Evolutionary conservation across 2,113 vertebrate genomes (phyloP), one percentile per base, ranked within the genome.

Genomic region (Anhinga rufa): DNA sequence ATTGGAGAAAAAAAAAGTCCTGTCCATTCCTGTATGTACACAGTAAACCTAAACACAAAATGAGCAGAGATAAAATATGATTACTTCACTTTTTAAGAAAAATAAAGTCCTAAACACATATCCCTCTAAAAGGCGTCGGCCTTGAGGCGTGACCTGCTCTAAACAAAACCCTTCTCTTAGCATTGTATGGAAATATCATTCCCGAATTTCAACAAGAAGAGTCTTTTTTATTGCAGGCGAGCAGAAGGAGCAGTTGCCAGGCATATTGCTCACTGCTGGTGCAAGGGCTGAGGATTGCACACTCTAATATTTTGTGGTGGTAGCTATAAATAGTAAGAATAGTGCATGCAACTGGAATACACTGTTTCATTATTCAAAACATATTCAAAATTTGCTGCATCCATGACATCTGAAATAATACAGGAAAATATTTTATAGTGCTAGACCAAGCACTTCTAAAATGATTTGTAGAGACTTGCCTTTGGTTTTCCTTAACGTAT

Each of bases 201-300:
- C 81, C 60, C 88, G 88, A 84, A 94, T 97, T 94, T 90, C 94
- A 83, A 12, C 92, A 82, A 55, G 52, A 85, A 88, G 28, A 58
- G 34, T 75, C 69, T 85, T 92, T 77, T 65, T 76, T 82, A 29
- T n/a, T n/a, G 58, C 91, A 24, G 15, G 64, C 84, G 66, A 83
- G 65, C 36, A 80, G 91, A 75, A 72, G 54, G 31, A 44, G 32
- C 44, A 44, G 55, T 42, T 97, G 93, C 83, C 38, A 58, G 90
- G 40, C 57, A 8, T 91, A 74, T 78, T 93, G 44, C 60, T 69
- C 51, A 38, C 62, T 82, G 72, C 71, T 95, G 94, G 51, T 95
- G 55, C 83, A 89, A 93, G 69, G 75, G 44, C 93, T 96, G 72
- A 89, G 83, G 86, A 90, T 57, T 57, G 66, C 36, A 34, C 28